A percentile compares a stretch with the other conserved stretches of the same genome.
Evolutionary conservation across 2,113 vertebrate species (phyloP).

Genomic region (Myrmecophaga tridactyla): DNA sequence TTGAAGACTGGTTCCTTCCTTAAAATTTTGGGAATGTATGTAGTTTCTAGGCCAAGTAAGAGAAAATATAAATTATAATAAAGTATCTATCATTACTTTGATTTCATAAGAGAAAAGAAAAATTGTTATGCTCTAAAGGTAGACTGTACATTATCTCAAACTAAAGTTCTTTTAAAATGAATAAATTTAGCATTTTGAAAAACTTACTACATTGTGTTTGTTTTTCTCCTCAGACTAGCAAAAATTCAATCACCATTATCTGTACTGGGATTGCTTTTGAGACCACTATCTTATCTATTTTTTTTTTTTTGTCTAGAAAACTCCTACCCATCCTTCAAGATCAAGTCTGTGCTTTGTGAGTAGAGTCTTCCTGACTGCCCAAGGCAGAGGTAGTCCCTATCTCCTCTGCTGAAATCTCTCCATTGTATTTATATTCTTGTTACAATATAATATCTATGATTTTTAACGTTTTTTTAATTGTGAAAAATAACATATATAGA

Average conservation of each 20-base stretch:
- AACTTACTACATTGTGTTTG: not conserved
- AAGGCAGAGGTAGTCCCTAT: not conserved
- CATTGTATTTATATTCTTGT: not conserved
- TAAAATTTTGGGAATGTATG: not conserved
- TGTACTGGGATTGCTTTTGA: not conserved
- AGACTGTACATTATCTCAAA: not conserved
- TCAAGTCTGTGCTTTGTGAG: not conserved
- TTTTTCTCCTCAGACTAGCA: not conserved
- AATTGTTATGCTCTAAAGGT: not conserved
- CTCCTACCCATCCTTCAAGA: not conserved
- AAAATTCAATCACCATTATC: not conserved
- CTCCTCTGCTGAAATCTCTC: no score
- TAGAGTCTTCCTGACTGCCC: not conserved
- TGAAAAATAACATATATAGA: no score
- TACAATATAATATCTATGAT: not conserved
- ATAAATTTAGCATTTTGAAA: not conserved
- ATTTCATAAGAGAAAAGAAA: slow-evolving; percentile 35
- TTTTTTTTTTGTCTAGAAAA: not conserved
- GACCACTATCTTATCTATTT: not conserved
- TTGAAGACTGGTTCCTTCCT: not conserved
- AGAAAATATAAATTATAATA: not conserved
- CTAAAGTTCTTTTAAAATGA: not conserved
- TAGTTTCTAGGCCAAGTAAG: not conserved
- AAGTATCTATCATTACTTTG: not conserved
- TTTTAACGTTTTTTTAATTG: no score